Evolutionary conservation across 2,888 invertebrate species (phyloP), one percentile per base, ranked within the genome.

Genomic region (Vanessa cardui): DNA sequence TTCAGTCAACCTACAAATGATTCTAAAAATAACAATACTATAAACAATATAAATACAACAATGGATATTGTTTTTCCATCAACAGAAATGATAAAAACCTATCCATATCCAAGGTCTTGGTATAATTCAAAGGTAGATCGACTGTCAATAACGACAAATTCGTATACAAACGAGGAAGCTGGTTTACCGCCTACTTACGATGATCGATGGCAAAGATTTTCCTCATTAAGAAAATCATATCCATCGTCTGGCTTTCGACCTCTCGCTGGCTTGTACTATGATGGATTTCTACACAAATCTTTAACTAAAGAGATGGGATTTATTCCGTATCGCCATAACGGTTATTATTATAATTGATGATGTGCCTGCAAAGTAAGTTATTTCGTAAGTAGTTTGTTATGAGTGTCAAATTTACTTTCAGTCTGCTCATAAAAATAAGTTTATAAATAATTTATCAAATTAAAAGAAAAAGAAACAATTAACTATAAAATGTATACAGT

Each of bases 211-310:
- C 78, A 76, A 68, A 79, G 78, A 72, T 85, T 86, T 78, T 77
- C 80, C 74, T 77, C 81, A 74, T 73, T 76, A 67, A 78, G 75
- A 71, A 76, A 80, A 74, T 77, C 75, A 74, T 71, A 74, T 62
- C 76, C 74, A 62, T 73, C 81, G 46, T 79, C 74, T 75, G 84
- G 83, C 74, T 92, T 92, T 73, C 87, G 78, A 76, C 90, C 92
- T 72, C 81, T 92, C 59, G 87, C 91, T 31, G 91, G 92, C 58
- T 85, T 92, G 72, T 92, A 92, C 80, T 91, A 90, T 74, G 90
- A 92, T 74, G 90, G 92, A 64, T 91, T 82, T 83, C 81, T 91
- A 62, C 86, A 89, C 75, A 86, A 77, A 72, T 83, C 86, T 68
- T 71, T 88, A 64, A 62, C 67, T 31, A 83, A 82, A 70, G 85